These are phyloP conservation scores for Heliconius sara DNA, from an alignment of 2,888 invertebrate genomes.

Conservation along the genomic window DNA sequence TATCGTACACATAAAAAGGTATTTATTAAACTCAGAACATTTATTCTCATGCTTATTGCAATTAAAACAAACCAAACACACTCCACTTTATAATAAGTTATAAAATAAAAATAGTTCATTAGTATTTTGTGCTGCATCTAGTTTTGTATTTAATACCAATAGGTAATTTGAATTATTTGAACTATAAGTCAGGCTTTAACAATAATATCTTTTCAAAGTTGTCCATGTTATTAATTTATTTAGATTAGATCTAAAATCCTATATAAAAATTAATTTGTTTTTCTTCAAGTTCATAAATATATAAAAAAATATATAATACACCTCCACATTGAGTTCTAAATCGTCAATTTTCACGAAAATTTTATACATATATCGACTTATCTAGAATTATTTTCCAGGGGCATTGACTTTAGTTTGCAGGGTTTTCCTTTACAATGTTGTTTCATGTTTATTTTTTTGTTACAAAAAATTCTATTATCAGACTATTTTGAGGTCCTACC, in stretches of 20 bases:
- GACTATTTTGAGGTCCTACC: too few relatives aligned
- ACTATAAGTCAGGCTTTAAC: not conserved
- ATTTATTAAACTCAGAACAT: slow-evolving; percentile 75
- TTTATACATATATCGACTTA: too few relatives aligned
- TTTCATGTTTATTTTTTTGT: too few relatives aligned
- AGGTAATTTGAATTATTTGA: slow-evolving; percentile 3
- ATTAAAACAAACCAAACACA: slow-evolving; percentile 81
- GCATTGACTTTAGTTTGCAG: too few relatives aligned
- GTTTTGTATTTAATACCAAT: slow-evolving; percentile 28
- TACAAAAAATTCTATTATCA: too few relatives aligned
- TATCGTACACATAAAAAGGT: slow-evolving; percentile 55
- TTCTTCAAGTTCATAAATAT: not conserved
- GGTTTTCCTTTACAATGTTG: too few relatives aligned
- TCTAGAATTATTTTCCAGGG: too few relatives aligned
- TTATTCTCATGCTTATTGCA: slow-evolving; percentile 81
- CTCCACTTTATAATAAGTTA: slow-evolving; percentile 71
- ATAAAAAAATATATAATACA: slow-evolving; percentile 1
- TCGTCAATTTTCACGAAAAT: not conserved
- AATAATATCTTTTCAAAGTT: not conserved
- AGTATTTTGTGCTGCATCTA: slow-evolving; percentile 63
- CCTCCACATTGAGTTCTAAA: not conserved
- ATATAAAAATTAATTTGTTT: not conserved
- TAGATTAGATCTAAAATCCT: not conserved
- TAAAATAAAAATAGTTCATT: slow-evolving; percentile 64
- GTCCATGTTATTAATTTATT: not conserved